Percentiles rank a stretch among this genome's conserved stretches.
Evolutionary conservation across 2,888 invertebrate genomes (phyloP).

Genomic region (Oligia latruncula): DNA sequence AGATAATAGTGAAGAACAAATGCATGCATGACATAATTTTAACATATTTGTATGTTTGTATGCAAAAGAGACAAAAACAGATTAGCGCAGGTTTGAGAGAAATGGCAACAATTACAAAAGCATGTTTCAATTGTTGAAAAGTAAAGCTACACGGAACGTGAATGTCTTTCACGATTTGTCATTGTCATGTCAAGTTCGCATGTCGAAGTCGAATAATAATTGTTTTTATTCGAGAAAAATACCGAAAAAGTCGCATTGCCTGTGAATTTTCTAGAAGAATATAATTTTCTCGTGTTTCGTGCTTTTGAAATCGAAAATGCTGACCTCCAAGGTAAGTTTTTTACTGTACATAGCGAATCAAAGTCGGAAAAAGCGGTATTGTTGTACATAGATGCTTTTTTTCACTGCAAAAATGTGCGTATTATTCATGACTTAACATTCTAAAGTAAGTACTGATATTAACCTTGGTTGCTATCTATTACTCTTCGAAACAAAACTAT

Average conservation of each 20-base stretch:
- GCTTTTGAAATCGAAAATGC: slow-evolving; percentile 39
- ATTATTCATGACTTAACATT: slow-evolving; percentile 36
- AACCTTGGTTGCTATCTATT: slow-evolving; percentile 24
- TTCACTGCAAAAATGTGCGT: background rate
- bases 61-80: background rate
- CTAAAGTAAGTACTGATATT: slow-evolving; percentile 1
- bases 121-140: background rate
- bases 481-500: background rate
- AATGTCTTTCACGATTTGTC: slow-evolving; percentile 6
- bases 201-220: slow-evolving; percentile 26
- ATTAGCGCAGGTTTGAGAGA: background rate
- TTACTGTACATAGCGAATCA: background rate
- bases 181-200: background rate
- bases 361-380: background rate
- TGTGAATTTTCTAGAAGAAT: slow-evolving; percentile 19
- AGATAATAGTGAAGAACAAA: background rate
- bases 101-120: slow-evolving; percentile 16
- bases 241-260: background rate
- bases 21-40: background rate
- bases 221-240: slow-evolving; percentile 60
- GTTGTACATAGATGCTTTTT: background rate
- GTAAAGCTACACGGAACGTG: slow-evolving; percentile 7
- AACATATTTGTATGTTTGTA: background rate
- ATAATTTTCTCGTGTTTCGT: slow-evolving; percentile 10
- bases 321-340: slow-evolving; percentile 62